Evolutionary conservation across 2,113 vertebrate genomes (phyloP), one percentile per base, ranked within the genome.

Genomic region (Anhinga rufa): DNA sequence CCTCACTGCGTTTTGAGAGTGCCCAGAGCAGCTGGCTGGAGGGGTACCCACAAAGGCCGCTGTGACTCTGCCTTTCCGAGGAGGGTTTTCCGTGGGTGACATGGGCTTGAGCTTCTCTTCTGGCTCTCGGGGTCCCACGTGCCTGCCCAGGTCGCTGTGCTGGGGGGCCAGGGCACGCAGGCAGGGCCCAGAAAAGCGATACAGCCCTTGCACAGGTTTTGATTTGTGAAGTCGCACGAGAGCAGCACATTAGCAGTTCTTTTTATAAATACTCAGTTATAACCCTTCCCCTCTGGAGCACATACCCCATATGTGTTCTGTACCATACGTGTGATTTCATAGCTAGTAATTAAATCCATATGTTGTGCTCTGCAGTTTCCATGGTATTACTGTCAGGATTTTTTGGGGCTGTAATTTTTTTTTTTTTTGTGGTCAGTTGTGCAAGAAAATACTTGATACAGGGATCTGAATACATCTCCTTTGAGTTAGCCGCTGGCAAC

Each of bases 391-490:
- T 82, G 57, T 95, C 93, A 87, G 77, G 5, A 18, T 86, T 72
- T 88, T 74, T 6, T 0, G 3, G 60, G 90, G 46, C 6, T 69
- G 34, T 58, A 26, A 21, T 55, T 64, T 62, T 57, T 72, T 54
- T 65, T n/a, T n/a, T 68, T 94, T 81, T 69, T 93, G 87, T 83
- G 87, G 91, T 88, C 75, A 87, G 78, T 96, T 96, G 82, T 96
- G 92, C 84, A 96, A 96, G 82, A 92, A 83, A 93, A 94, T 66
- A 94, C 77, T 97, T 95, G 97, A 93, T 95, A 90, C 49, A 92
- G 44, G 52, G 78, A 89, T 95, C 55, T 66, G 75, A 87, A 81
- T 91, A 36, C 92, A 93, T 89, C 79, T 93, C 94, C 81, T 96
- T 91, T 93, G 94, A 97, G 92, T 97, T 92, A 86, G 84, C 90